These are phyloP conservation scores for Porites evermanni DNA, from an alignment of 92 coral and sea anemone species.

Conservation along the genomic window DNA sequence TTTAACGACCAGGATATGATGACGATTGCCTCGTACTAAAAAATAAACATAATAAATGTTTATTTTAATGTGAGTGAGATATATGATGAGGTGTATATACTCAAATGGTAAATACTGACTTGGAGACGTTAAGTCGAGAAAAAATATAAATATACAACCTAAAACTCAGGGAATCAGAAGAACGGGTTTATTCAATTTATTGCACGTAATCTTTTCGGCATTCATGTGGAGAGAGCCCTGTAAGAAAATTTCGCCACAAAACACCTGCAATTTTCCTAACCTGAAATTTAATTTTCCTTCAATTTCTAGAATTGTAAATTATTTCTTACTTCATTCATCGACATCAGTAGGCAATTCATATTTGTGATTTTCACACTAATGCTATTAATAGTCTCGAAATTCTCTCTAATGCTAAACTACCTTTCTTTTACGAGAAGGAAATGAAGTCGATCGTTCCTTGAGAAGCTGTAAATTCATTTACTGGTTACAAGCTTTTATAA, in stretches of 20 bases:
- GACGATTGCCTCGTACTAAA: too few relatives aligned
- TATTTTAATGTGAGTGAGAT: too few relatives aligned
- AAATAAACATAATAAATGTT: too few relatives aligned
- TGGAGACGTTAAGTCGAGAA: background rate
- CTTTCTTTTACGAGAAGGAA: background rate
- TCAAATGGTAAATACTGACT: too few relatives aligned
- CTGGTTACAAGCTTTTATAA: background rate
- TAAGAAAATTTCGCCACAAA: background rate
- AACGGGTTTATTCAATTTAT: background rate
- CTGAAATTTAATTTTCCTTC: background rate
- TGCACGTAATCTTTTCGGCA: background rate
- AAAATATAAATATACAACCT: conserved; percentile 14
- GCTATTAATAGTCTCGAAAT: background rate
- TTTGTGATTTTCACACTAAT: background rate
- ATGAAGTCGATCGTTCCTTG: background rate
- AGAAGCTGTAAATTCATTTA: background rate
- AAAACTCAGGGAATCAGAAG: background rate
- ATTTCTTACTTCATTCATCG: conserved; percentile 2
- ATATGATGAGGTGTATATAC: too few relatives aligned
- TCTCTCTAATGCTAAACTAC: background rate
- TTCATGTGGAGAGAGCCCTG: background rate
- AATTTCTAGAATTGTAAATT: conserved; percentile 10
- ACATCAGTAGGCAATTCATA: background rate
- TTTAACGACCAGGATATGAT: too few relatives aligned
- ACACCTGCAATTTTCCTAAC: background rate